phyloP scores from a whole-genome alignment of 2,888 invertebrate genomes.

The Odontothrips loti region DNA sequence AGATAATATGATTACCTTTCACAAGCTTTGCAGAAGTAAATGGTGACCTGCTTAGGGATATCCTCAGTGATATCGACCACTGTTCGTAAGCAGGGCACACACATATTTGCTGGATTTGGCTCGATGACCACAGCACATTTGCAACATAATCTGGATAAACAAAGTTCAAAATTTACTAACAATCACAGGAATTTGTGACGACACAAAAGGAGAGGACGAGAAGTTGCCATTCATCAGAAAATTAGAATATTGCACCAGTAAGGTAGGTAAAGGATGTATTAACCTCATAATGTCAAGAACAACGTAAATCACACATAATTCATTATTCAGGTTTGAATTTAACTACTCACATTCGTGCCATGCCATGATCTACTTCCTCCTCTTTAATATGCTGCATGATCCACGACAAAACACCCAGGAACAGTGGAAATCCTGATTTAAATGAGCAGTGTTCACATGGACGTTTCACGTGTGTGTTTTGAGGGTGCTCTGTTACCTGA shows the following conservation, averaged over 20 bases:
- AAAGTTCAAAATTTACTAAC: background rate
- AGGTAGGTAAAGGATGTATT: background rate
- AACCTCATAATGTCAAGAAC: background rate
- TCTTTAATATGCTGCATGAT: background rate
- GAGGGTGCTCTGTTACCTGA: too few species aligned
- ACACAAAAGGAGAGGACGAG: background rate
- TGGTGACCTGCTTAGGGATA: constrained; percentile 86
- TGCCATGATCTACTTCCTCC: background rate
- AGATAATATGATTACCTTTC: constrained; percentile 61
- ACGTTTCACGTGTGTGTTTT: background rate
- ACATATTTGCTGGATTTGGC: constrained; percentile 97
- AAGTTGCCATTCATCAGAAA: background rate
- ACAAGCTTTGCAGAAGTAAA: constrained; percentile 89
- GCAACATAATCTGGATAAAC: constrained; percentile 72
- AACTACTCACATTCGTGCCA: constrained; percentile 5
- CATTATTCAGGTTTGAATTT: too few species aligned
- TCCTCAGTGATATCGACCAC: constrained; percentile 93
- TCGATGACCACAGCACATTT: constrained; percentile 89
- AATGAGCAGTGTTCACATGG: background rate
- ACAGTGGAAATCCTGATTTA: background rate
- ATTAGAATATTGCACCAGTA: background rate
- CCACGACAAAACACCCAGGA: background rate
- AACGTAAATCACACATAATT: too few species aligned
- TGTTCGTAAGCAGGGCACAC: constrained; percentile 86
- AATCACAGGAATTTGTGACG: background rate